phyloP scores from a whole-genome alignment of 1,140 invertebrate species.

The Bombus superbus region DNA sequence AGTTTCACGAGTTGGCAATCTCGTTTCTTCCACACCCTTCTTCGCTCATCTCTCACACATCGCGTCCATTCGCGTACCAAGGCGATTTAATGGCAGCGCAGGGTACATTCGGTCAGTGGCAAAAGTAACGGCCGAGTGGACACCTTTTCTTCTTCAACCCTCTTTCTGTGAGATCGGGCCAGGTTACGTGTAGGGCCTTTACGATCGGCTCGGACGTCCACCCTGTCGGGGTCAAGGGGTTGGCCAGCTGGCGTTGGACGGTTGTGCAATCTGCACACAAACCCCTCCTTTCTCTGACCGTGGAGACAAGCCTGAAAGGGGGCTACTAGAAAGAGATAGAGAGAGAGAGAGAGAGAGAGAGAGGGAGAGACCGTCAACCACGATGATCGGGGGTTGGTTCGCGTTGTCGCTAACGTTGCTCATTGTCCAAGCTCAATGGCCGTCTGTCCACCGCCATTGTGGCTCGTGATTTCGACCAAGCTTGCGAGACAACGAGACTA shows the following conservation, averaged over 20 bases:
- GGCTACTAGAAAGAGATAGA: not conserved
- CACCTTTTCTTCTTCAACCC: slow-evolving; percentile 67
- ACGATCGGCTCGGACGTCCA: slow-evolving; percentile 59
- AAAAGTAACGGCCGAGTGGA: slow-evolving; percentile 59
- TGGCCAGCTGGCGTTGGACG: slow-evolving; percentile 73
- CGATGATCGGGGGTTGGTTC: slow-evolving; percentile 54
- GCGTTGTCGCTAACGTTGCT: slow-evolving; percentile 58
- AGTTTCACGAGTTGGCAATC: not conserved
- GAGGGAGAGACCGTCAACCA: slow-evolving; percentile 21
- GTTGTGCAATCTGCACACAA: slow-evolving; percentile 72
- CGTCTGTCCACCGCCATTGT: slow-evolving; percentile 69
- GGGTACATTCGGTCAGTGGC: slow-evolving; percentile 43
- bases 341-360: slow-evolving; percentile 12
- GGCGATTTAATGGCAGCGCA: slow-evolving; percentile 36
- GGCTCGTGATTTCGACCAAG: slow-evolving; percentile 58
- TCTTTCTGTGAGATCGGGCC: slow-evolving; percentile 52
- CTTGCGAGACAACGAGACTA: slow-evolving; percentile 33
- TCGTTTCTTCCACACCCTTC: slow-evolving; percentile 5
- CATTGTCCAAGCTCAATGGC: slow-evolving; percentile 69
- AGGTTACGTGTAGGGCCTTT: slow-evolving; percentile 57
- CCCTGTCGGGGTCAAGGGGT: slow-evolving; percentile 72
- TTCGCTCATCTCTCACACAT: not conserved
- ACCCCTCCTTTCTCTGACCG: slow-evolving; percentile 55
- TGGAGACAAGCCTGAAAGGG: slow-evolving; percentile 23
- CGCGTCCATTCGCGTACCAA: not conserved